Evolutionary conservation across 2,113 vertebrate genomes (phyloP).

Genomic region (Rhinopithecus roxellana): DNA sequence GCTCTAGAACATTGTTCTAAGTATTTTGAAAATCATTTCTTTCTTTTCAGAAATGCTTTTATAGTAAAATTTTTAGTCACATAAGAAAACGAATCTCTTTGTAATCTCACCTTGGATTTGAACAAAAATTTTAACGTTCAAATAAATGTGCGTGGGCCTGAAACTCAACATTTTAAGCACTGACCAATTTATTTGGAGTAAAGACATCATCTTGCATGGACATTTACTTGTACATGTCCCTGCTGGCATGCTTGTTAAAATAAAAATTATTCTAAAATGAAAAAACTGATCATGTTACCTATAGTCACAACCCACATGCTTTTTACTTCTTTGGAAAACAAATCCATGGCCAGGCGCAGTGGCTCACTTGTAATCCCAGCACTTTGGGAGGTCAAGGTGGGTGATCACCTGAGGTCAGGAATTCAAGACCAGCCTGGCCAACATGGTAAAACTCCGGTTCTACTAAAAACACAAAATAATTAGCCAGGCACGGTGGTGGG

Average conservation of each 20-base stretch:
- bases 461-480: too few species aligned
- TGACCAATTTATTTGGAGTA: not conserved
- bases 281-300: not conserved
- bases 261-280: not conserved
- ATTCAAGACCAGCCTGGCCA: too few species aligned
- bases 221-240: not conserved
- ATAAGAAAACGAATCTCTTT: not conserved
- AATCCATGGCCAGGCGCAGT: too few species aligned
- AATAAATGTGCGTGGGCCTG: not conserved
- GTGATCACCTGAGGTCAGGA: too few species aligned
- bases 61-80: not conserved
- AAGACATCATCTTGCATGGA: not conserved
- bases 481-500: accelerated
- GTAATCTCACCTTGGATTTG: not conserved
- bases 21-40: not conserved
- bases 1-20: not conserved
- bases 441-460: accelerated
- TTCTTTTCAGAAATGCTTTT: not conserved
- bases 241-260: not conserved
- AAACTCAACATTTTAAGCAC: not conserved
- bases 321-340: not conserved
- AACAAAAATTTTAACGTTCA: not conserved
- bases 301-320: not conserved
- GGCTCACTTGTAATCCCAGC: too few species aligned
- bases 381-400: too few species aligned